Conservation (phyloP, 2,113 vertebrate genomes). For the Seriola quinqueradiata region DNA sequence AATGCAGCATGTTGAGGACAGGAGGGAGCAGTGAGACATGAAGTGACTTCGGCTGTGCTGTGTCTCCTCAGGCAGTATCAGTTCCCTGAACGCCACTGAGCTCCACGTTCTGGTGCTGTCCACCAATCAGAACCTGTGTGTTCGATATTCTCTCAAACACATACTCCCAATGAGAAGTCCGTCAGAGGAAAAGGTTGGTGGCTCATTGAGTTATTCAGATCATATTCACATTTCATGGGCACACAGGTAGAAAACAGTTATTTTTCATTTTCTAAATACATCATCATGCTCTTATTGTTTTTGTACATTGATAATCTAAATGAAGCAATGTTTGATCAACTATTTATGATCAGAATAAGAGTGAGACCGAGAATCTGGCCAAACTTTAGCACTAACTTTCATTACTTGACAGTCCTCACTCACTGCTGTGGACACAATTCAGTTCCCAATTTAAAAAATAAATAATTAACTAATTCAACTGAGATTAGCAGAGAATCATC, state of each 20-base stretch:
- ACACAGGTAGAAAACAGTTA: neutral
- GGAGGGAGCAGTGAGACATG: no score
- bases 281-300: neutral
- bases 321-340: no score
- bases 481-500: no score
- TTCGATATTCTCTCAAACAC: constrained; percentile 72
- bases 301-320: neutral
- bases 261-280: neutral
- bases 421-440: no score
- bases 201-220: neutral
- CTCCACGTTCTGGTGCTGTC: constrained; percentile 66
- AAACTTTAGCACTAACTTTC: no score
- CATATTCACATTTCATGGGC: neutral
- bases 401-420: no score
- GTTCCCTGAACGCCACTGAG: constrained; percentile 72
- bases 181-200: constrained; percentile 64
- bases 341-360: no score
- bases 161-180: constrained; percentile 55
- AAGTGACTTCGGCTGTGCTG: neutral
- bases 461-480: no score
- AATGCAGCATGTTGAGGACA: no score
- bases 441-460: no score
- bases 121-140: constrained; percentile 77
- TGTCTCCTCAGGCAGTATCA: constrained; percentile 69
- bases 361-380: no score